phyloP scores from a whole-genome alignment of 2,113 vertebrate species.

The Desmodus rotundus region DNA sequence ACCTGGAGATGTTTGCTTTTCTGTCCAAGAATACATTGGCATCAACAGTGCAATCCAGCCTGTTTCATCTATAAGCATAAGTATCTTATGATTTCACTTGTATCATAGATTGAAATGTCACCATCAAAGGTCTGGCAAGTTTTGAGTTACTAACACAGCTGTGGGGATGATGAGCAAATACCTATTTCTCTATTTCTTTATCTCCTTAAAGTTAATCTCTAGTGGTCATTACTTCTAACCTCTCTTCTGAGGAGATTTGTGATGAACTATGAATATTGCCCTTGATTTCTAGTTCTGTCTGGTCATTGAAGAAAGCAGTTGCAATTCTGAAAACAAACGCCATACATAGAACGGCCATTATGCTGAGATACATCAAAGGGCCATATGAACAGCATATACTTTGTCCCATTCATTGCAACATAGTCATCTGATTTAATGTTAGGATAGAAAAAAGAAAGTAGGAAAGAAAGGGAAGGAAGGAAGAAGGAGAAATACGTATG shows the following conservation, averaged over 20 bases:
- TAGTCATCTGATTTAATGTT: not conserved
- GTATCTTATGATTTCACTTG: not conserved
- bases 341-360: not conserved
- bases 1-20: not conserved
- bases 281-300: not conserved
- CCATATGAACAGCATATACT: not conserved
- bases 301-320: not conserved
- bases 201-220: not conserved
- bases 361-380: not conserved
- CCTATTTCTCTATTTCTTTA: not conserved
- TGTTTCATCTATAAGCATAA: not conserved
- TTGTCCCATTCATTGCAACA: not conserved
- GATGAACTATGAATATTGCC: not conserved
- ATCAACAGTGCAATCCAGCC: no score
- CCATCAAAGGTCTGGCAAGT: not conserved
- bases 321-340: not conserved
- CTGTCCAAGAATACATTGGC: not conserved
- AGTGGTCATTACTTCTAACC: not conserved
- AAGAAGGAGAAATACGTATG: no score
- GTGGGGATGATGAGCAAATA: not conserved
- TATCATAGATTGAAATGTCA: not conserved
- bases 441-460: not conserved
- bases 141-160: not conserved
- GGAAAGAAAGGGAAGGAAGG: accelerated
- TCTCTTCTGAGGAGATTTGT: not conserved